These are phyloP conservation scores for Rhea americana DNA, from an alignment of 2,113 vertebrate genomes.

Conservation along the genomic window DNA sequence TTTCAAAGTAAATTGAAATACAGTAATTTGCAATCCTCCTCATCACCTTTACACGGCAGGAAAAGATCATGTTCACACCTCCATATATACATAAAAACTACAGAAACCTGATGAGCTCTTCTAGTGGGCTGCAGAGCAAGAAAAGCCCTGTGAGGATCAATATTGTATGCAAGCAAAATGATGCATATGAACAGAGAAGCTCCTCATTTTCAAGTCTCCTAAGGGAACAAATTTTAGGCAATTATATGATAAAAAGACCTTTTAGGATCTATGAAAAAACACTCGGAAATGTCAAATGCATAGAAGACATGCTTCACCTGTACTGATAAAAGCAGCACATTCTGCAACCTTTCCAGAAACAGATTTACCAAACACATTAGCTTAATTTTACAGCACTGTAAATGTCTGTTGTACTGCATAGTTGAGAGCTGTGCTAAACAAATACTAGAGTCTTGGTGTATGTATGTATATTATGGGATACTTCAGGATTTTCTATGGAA, in stretches of 20 bases:
- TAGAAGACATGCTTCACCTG: not conserved
- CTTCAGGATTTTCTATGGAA: not conserved
- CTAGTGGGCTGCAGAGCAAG: not conserved
- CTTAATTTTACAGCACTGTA: not conserved
- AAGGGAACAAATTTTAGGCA: constrained; percentile 2
- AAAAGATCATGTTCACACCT: not conserved
- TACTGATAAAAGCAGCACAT: not conserved
- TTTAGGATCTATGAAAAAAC: constrained; percentile 21
- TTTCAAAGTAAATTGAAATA: not conserved
- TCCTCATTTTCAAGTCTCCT: not conserved
- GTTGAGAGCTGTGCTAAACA: not conserved
- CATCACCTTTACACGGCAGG: not conserved
- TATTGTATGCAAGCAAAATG: not conserved
- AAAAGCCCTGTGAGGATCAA: not conserved
- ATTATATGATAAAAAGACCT: constrained; percentile 41
- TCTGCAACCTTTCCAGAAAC: not conserved
- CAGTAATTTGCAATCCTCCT: not conserved
- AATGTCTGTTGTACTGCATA: not conserved
- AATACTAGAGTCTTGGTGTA: not conserved
- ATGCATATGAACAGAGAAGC: not conserved
- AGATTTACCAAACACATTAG: constrained; percentile 19
- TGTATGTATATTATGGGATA: not conserved
- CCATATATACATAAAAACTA: not conserved
- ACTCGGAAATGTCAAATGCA: constrained; percentile 38
- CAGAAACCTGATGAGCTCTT: not conserved